Base-by-base conservation (phyloP, 2,888 invertebrate genomes). In the Disparrhopalites patrizii region DNA sequence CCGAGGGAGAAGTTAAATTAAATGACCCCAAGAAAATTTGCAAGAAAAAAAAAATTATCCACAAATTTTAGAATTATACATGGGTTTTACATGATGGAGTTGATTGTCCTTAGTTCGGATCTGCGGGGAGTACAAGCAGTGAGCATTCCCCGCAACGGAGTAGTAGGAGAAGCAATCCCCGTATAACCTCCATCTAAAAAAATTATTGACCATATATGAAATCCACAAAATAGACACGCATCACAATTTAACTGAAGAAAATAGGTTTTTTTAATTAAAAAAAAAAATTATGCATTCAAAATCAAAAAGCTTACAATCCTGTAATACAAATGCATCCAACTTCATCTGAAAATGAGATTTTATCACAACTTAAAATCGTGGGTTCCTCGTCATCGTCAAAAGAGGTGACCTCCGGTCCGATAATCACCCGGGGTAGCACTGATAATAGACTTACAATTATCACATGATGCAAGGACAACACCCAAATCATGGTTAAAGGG, bases 271-370 rank as follows among this genome's bases (percentile, higher is more conserved):
- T n/a, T 55, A 31, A 30, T 30, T 18, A 31, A 54, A 23, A 8
- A 10, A 8, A 54, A 55, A 31, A 20, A 7, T 20, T 1, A 18
- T 31, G 8, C 3, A 30, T 30, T 8, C 13, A n/a, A 23, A 28
- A 28, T 54, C 31, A 30, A 30, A 55, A 55, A 56, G 15, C 56
- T 56, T 56, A 56, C 56, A 56, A n/a, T 38, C 56, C 56, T 7
- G 56, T 56, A 1, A 56, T 40, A 38, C 56, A 56, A 25, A 56
- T 15, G 23, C 56, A 56, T 8, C 18, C 38, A 56, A 36, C 10
- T 8, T 56, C 25, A 13, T 38, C 36, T 10, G 2, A 20, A 56
- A 56, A 18, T 23, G 23, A 38, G 2, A 56, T 25, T 36, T 38
- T 36, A 38, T 13, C 33, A 56, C 56, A 56, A 27, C 23, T 23